A percentile compares a stretch with the other conserved stretches of the same genome.
Evolutionary conservation across 2,113 vertebrate genomes (phyloP).

Genomic region (Bujurquina vittata): DNA sequence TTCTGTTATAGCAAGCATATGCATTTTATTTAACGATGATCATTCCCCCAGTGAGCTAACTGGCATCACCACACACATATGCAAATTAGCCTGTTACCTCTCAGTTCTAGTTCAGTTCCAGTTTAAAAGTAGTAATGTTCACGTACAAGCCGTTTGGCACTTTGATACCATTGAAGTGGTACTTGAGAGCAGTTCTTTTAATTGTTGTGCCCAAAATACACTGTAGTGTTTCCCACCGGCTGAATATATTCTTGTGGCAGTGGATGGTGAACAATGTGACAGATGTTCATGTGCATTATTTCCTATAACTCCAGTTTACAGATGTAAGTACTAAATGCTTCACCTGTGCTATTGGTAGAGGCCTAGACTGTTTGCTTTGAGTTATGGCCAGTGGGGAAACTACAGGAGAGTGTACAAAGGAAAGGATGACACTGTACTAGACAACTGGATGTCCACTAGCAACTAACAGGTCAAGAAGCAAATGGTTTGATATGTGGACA

Average conservation of each 20-base stretch:
- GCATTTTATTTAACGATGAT: background rate
- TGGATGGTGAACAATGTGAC: background rate
- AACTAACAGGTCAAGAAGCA: background rate
- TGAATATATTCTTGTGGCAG: background rate
- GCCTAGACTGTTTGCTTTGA: background rate
- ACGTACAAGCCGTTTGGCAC: too few relatives aligned
- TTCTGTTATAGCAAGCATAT: background rate
- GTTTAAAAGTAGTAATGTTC: too few relatives aligned
- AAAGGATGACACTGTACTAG: background rate
- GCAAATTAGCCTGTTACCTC: too few relatives aligned
- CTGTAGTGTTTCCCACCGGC: background rate
- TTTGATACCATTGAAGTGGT: too few relatives aligned
- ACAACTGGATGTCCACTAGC: background rate
- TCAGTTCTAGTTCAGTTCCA: too few relatives aligned
- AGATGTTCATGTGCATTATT: background rate
- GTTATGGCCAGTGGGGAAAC: background rate
- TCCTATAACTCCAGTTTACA: background rate
- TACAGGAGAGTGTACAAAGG: background rate
- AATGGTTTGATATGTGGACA: background rate
- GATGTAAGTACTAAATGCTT: background rate
- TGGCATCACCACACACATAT: too few relatives aligned
- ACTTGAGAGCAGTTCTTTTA: too few relatives aligned
- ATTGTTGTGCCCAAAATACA: too few relatives aligned
- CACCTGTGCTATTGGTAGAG: background rate
- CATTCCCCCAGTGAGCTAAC: too few relatives aligned